Evolutionary conservation across 2,888 invertebrate genomes (phyloP).

Genomic region (Asteroscopus sphinx): DNA sequence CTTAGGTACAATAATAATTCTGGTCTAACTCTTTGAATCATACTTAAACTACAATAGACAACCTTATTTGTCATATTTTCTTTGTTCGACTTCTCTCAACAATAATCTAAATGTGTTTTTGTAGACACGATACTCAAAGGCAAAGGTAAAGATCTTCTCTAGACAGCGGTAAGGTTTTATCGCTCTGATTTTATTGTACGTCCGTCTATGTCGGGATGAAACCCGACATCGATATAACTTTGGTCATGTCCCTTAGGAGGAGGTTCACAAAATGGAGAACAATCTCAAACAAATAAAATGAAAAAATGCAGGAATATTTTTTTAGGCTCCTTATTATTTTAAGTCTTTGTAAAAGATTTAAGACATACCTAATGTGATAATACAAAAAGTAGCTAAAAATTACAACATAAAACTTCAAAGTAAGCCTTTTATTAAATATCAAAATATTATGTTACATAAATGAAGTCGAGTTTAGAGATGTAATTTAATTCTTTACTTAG

Average conservation of each 20-base stretch:
- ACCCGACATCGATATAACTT: slow-evolving; percentile 32
- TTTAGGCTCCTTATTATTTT: slow-evolving; percentile 3
- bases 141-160: slow-evolving; percentile 34
- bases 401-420: background rate
- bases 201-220: slow-evolving; percentile 22
- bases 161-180: slow-evolving; percentile 37
- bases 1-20: too few species aligned
- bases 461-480: background rate
- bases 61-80: background rate
- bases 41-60: background rate
- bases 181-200: slow-evolving; percentile 45
- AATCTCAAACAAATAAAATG: slow-evolving; percentile 32
- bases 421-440: background rate
- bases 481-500: background rate
- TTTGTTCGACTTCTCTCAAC: slow-evolving; percentile 25
- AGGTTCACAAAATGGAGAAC: slow-evolving; percentile 26
- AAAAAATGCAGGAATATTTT: slow-evolving; percentile 25
- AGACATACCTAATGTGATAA: background rate
- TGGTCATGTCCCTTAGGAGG: slow-evolving; percentile 27
- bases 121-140: slow-evolving; percentile 40
- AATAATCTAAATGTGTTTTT: slow-evolving; percentile 36
- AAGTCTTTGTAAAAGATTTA: slow-evolving; percentile 2
- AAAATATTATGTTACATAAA: background rate
- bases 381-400: background rate
- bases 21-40: background rate